These are phyloP conservation scores for Pycnomerus fuliginosus DNA, from an alignment of 2,888 invertebrate genomes.

Conservation along the genomic window DNA sequence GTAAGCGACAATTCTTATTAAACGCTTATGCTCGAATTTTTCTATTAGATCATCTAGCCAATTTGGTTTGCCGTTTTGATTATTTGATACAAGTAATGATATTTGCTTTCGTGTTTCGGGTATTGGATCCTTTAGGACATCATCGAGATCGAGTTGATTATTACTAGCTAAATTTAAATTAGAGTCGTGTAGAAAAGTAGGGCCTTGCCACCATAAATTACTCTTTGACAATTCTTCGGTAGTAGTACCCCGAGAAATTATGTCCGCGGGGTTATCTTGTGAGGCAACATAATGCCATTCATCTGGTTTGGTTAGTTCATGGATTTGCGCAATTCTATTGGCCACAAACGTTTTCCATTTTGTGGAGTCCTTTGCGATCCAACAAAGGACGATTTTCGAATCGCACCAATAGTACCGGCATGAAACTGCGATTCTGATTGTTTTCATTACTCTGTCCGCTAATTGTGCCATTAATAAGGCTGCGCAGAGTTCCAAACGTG, in stretches of 20 bases:
- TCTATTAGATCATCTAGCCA: constrained; percentile 4
- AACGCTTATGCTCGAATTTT: constrained; percentile 7
- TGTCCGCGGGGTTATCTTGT: constrained; percentile 27
- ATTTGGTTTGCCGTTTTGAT: not conserved
- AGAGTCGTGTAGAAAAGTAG: not conserved
- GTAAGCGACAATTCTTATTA: constrained; percentile 10
- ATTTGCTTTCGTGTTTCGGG: no score
- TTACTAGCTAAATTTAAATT: no score
- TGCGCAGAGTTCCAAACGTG: constrained; percentile 24
- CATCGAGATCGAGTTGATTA: no score
- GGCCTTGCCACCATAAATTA: constrained; percentile 9
- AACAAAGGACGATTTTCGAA: constrained; percentile 1
- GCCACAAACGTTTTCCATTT: constrained; percentile 9
- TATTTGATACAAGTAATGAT: no score
- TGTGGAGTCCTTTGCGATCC: not conserved
- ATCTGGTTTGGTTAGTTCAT: constrained; percentile 7
- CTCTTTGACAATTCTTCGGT: constrained; percentile 1
- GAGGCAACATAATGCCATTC: constrained; percentile 21
- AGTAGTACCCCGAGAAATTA: constrained; percentile 19
- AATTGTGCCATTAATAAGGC: constrained; percentile 5
- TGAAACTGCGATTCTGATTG: not conserved
- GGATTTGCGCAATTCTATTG: constrained; percentile 25
- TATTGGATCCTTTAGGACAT: no score
- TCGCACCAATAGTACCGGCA: constrained; percentile 2
- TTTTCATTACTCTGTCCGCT: not conserved